A percentile compares a stretch with the other conserved stretches of the same genome.
phyloP scores from a whole-genome alignment of 2,113 vertebrate genomes.

The Leptosomus discolor region DNA sequence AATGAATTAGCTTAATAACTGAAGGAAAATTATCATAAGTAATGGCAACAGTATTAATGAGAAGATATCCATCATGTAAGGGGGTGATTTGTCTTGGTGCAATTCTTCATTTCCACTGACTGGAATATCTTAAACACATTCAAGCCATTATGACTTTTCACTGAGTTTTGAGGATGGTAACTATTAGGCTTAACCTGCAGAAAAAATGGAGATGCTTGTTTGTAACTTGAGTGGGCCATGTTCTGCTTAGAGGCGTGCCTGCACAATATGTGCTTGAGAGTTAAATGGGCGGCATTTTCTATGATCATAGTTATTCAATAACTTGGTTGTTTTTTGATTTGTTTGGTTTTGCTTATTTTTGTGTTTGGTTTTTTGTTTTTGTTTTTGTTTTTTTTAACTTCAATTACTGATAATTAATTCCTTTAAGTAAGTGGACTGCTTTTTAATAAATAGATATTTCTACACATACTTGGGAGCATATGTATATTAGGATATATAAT shows the following conservation, averaged over 20 bases:
- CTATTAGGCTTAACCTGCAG: not conserved
- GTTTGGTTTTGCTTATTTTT: too few relatives aligned
- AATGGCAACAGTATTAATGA: not conserved
- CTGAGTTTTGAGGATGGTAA: not conserved
- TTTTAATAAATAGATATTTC: not conserved
- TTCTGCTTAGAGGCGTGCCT: not conserved
- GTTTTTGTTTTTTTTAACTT: not conserved
- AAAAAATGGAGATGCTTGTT: not conserved
- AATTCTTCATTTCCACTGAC: not conserved
- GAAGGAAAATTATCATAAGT: not conserved
- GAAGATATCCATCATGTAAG: not conserved
- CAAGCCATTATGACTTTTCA: not conserved
- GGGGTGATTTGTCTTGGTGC: not conserved
- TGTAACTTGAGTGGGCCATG: not conserved
- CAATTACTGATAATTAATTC: not conserved
- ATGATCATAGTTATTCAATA: not conserved
- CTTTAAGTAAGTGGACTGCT: not conserved
- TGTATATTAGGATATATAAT: not conserved
- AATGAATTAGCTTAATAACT: not conserved
- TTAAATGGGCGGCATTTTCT: not conserved
- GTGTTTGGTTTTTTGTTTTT: not conserved
- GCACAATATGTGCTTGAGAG: not conserved
- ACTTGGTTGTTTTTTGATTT: not conserved
- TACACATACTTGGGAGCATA: not conserved
- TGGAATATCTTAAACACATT: not conserved